These are phyloP conservation scores for Papilio elwesi DNA, from an alignment of 2,888 invertebrate species.

Conservation along the genomic window DNA sequence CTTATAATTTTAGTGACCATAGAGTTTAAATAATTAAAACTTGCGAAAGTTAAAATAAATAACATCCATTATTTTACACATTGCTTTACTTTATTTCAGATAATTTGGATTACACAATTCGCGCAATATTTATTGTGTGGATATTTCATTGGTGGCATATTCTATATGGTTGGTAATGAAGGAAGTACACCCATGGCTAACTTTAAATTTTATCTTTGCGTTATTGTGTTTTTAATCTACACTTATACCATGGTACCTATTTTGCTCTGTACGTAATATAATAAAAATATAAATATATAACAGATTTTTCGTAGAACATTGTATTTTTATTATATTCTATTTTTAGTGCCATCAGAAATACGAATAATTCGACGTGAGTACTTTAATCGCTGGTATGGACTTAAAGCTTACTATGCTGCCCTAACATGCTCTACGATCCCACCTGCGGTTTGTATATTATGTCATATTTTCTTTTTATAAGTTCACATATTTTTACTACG, in stretches of 20 bases:
- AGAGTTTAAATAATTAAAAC: too few relatives aligned
- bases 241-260: constrained; percentile 85
- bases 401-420: constrained; percentile 85
- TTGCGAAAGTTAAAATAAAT: too few relatives aligned
- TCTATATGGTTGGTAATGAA: constrained; percentile 82
- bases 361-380: constrained; percentile 84
- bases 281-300: neutral
- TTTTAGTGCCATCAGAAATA: constrained; percentile 83
- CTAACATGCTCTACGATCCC: constrained; percentile 80
- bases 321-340: neutral
- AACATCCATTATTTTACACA: too few relatives aligned
- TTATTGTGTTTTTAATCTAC: constrained; percentile 85
- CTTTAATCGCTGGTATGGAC: constrained; percentile 86
- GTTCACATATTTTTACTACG: too few relatives aligned
- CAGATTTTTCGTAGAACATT: neutral
- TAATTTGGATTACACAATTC: constrained; percentile 69
- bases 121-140: constrained; percentile 81
- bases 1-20: too few relatives aligned
- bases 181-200: constrained; percentile 82
- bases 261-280: constrained; percentile 79
- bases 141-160: constrained; percentile 80
- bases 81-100: constrained; percentile 19
- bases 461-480: too few relatives aligned
- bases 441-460: constrained; percentile 66
- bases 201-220: constrained; percentile 83